Conservation (phyloP, 2,888 invertebrate species). For the Cylindroiulus punctatus region DNA sequence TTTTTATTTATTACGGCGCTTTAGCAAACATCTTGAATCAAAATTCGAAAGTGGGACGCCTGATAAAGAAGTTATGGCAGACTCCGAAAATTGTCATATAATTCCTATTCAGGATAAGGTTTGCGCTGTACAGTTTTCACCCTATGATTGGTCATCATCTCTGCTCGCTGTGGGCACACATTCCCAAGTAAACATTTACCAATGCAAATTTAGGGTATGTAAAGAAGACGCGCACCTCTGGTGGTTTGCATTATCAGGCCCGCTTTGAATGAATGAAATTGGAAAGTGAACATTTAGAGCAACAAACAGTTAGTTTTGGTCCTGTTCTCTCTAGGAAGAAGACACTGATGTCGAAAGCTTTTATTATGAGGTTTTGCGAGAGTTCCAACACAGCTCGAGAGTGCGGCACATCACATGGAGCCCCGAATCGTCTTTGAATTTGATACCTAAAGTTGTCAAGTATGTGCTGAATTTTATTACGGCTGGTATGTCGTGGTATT, state of each 20-base stretch:
- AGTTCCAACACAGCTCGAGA: slow-evolving; percentile 28
- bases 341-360: slow-evolving; percentile 46
- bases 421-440: slow-evolving; percentile 54
- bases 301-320: no score
- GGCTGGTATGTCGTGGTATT: neutral
- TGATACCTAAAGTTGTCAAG: slow-evolving; percentile 54
- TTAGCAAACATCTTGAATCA: neutral
- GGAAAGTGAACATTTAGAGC: no score
- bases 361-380: slow-evolving; percentile 49
- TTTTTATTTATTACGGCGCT: neutral
- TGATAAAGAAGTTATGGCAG: neutral
- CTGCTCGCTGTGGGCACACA: slow-evolving; percentile 55
- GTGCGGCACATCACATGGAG: slow-evolving; percentile 52
- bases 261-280: no score
- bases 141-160: slow-evolving; percentile 56
- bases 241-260: no score
- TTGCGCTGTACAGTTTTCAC: slow-evolving; percentile 56
- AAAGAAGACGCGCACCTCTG: neutral
- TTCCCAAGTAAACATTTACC: slow-evolving; percentile 48
- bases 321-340: slow-evolving; percentile 54
- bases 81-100: neutral
- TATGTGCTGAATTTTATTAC: no score
- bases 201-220: slow-evolving; percentile 57
- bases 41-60: neutral
- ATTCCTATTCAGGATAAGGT: slow-evolving; percentile 54